phyloP scores from a whole-genome alignment of 1,140 invertebrate genomes.

The Stenopsyche tienmushanensis region DNA sequence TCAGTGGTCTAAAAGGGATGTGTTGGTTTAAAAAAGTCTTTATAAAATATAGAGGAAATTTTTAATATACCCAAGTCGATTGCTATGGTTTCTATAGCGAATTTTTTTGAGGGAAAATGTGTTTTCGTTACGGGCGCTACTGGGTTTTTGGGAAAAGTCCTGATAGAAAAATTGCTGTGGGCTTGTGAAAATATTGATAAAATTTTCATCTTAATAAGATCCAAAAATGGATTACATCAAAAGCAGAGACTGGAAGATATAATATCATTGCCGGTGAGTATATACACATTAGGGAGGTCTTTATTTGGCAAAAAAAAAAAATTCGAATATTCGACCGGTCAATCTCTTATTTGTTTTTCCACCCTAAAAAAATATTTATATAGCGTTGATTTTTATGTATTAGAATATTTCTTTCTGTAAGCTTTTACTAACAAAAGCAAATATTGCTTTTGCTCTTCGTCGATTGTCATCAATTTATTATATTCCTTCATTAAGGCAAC shows the following conservation, averaged over 20 bases:
- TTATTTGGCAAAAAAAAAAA: not conserved
- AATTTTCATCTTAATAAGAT: slow-evolving; percentile 59
- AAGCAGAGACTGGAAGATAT: slow-evolving; percentile 44
- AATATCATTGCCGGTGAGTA: slow-evolving; percentile 29
- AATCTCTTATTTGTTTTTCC: no score
- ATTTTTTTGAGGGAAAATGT: slow-evolving; percentile 20
- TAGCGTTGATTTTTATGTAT: no score
- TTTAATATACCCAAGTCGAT: no score
- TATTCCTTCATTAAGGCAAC: no score
- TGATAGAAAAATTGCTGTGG: slow-evolving; percentile 64
- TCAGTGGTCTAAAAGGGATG: not conserved
- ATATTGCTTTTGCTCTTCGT: no score
- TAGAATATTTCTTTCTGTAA: no score
- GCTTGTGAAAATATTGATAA: slow-evolving; percentile 57
- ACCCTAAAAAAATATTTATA: no score
- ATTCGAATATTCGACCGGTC: not conserved
- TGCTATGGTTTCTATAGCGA: no score
- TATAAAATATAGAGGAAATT: not conserved
- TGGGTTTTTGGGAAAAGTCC: slow-evolving; percentile 74
- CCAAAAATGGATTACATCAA: slow-evolving; percentile 55
- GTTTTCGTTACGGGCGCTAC: slow-evolving; percentile 63
- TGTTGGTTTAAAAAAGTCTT: not conserved
- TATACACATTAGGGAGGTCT: not conserved
- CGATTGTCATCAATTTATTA: no score
- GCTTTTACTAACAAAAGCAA: no score